These are phyloP conservation scores for Pseudobourletiella spinata DNA, from an alignment of 1,140 invertebrate genomes.

Conservation along the genomic window DNA sequence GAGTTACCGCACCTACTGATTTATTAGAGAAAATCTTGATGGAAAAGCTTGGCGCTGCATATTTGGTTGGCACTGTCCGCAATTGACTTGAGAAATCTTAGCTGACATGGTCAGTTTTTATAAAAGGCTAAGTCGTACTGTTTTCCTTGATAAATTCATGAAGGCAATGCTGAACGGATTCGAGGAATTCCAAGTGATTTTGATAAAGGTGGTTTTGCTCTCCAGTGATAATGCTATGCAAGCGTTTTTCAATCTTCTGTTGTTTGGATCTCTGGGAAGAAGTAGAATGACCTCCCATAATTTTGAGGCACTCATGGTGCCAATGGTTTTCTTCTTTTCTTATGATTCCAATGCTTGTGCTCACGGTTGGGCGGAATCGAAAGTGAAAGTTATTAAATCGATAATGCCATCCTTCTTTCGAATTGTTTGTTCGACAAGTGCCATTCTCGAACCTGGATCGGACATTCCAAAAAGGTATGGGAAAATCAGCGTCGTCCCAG, in stretches of 20 bases:
- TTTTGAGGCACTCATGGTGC: not conserved
- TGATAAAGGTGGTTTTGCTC: not conserved
- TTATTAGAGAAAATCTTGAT: too few relatives aligned
- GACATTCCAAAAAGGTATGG: not conserved
- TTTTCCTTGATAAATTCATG: not conserved
- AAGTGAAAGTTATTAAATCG: not conserved
- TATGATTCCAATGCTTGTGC: not conserved
- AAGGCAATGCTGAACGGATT: not conserved
- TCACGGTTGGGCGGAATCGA: not conserved
- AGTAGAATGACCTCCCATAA: not conserved
- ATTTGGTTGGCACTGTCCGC: too few relatives aligned
- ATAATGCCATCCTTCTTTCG: not conserved
- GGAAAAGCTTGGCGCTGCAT: too few relatives aligned
- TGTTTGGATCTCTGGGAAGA: not conserved
- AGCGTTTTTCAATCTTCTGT: not conserved
- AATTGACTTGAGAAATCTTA: too few relatives aligned
- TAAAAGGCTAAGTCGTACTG: too few relatives aligned
- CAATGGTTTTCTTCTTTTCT: not conserved
- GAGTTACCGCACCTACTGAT: too few relatives aligned
- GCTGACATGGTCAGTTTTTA: too few relatives aligned
- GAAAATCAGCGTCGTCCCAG: not conserved
- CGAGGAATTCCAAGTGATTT: not conserved
- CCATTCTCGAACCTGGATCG: not conserved
- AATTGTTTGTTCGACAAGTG: not conserved
- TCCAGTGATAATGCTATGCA: not conserved